Base-by-base conservation (phyloP, 2,888 invertebrate genomes). In the Agonum fuliginosum region DNA sequence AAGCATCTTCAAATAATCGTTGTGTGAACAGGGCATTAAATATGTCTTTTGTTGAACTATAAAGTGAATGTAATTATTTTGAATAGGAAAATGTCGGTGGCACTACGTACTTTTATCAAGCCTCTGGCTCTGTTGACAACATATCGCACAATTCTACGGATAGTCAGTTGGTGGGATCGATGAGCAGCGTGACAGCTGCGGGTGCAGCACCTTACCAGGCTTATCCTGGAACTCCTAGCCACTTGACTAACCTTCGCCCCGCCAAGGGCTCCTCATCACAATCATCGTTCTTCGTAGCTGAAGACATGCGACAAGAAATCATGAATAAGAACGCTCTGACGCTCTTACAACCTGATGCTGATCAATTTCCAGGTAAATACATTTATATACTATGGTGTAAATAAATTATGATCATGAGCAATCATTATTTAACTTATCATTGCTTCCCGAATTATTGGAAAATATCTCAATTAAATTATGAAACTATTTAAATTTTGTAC, bases 91-190 rank as follows among this genome's bases (percentile, higher is more conserved):
- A 95, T 89, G 95, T 96, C 79, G 97, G 97, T 75, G 97, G 97
- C 22, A 97, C 97, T 12, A 97, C 97, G 65, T 98, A 97, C 86
- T 98, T 97, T 87, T 98, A 96, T 86, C 91, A 93, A 37, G 91
- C 93, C 79, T 88, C 87, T 51, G 87, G 89, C 78, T 91, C 79
- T 2, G 54, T 70, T 34, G 79, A 79, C 17, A 78, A 76, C 62
- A 73, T 79, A 67, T 78, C 78, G 54, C 78, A 78, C 69, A 78
- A 74, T 24, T 67, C 76, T 14, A 62, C 73, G n/a, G 79, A 72
- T 2, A 69, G 62, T 51, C 51, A 69, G 19, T 78, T 70, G 3
- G 72, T 82, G 72, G 78, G 46, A 1, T 22, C 46, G 19, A 34
- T 37, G 10, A 41, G 43, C 19, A 78, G 83, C 34, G 65, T 80